Percentiles rank a stretch among this genome's conserved stretches.
phyloP scores from a whole-genome alignment of 2,113 vertebrate genomes.

The Hirundichthys speculiger region DNA sequence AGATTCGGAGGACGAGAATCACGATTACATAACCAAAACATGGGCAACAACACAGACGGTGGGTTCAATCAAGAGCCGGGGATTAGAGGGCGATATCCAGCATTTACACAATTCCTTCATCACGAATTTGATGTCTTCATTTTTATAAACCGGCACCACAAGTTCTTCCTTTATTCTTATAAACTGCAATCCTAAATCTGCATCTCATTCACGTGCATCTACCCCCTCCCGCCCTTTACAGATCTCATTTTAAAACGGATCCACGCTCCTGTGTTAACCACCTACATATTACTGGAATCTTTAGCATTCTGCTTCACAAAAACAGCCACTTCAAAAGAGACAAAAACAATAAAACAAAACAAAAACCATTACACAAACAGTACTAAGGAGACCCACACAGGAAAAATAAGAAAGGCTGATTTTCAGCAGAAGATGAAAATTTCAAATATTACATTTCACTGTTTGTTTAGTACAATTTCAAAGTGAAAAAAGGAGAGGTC shows the following conservation, averaged over 20 bases:
- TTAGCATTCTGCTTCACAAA: conserved; percentile 5
- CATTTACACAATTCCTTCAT: background rate
- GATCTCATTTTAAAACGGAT: background rate
- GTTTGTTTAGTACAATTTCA: too few relatives aligned
- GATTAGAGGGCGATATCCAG: background rate
- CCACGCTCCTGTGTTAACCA: rapidly evolving
- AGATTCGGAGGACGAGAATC: background rate
- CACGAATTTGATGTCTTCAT: background rate
- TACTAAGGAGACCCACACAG: background rate
- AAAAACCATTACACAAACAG: conserved; percentile 2
- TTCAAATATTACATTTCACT: too few relatives aligned
- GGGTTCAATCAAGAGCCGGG: too few relatives aligned
- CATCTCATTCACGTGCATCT: conserved; percentile 2
- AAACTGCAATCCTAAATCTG: background rate
- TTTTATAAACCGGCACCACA: background rate
- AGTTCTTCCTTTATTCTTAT: background rate
- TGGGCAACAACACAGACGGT: too few relatives aligned
- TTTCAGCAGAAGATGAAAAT: too few relatives aligned
- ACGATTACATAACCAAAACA: background rate
- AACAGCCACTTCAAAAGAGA: conserved; percentile 1
- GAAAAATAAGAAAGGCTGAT: background rate
- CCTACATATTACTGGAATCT: conserved; percentile 9
- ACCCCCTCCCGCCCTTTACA: background rate
- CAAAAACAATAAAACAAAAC: background rate
- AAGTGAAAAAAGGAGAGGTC: too few relatives aligned